Conservation (phyloP, 2,797 vertebrate species). For the Clarias laeviceps region DNA sequence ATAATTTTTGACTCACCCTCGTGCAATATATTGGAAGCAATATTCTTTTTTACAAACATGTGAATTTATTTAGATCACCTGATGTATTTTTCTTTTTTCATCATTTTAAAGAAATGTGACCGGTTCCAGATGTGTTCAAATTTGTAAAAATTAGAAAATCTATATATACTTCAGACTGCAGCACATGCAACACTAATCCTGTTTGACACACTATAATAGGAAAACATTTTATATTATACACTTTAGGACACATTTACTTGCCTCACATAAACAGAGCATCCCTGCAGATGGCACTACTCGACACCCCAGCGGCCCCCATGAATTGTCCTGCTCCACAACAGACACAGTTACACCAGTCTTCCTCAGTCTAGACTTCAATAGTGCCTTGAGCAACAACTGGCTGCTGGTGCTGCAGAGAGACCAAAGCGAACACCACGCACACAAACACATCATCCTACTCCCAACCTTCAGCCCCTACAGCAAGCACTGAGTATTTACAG, state of each 20-base stretch:
- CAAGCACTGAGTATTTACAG: conserved; percentile 28
- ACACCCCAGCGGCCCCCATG: not conserved
- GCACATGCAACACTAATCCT: not conserved
- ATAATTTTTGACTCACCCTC: too few relatives aligned
- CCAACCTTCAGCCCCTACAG: conserved; percentile 8
- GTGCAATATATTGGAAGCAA: not conserved
- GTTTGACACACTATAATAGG: not conserved
- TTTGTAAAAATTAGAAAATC: not conserved
- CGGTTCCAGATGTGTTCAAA: not conserved
- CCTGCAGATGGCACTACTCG: conserved; percentile 34
- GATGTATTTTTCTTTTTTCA: not conserved
- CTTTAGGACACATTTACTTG: not conserved
- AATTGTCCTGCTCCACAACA: conserved; percentile 32
- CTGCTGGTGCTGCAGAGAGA: conserved; percentile 25
- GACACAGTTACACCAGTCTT: conserved; percentile 39
- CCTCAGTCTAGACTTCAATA: conserved; percentile 49
- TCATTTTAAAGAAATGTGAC: not conserved
- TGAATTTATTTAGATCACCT: not conserved
- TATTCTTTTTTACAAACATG: not conserved
- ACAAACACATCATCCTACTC: conserved; percentile 21
- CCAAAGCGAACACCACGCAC: conserved; percentile 15
- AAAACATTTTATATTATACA: not conserved
- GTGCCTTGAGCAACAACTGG: conserved; percentile 35
- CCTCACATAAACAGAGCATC: conserved; percentile 20
- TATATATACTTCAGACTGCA: not conserved